phyloP scores from a whole-genome alignment of 2,888 invertebrate species.

The Cephus pygmeus region DNA sequence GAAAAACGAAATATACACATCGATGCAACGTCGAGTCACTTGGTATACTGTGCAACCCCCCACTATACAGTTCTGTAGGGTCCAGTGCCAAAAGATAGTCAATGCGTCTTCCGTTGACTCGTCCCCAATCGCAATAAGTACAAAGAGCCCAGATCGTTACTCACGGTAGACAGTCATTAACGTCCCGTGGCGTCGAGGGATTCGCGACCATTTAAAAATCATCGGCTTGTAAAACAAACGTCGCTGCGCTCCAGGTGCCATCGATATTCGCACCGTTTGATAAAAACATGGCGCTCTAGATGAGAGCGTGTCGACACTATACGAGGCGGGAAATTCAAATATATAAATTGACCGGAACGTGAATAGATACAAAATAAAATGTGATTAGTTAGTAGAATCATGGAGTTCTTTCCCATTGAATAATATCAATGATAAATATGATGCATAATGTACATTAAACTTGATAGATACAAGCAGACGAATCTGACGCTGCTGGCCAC shows the following conservation, averaged over 20 bases:
- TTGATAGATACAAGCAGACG: neutral
- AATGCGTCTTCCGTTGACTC: neutral
- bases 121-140: neutral
- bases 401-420: neutral
- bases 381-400: neutral
- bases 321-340: neutral
- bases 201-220: neutral
- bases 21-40: neutral
- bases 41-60: neutral
- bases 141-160: neutral
- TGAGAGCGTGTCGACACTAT: neutral
- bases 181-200: neutral
- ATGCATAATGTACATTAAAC: neutral
- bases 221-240: neutral
- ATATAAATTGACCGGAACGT: neutral
- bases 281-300: neutral
- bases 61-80: neutral
- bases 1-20: neutral
- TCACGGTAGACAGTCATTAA: neutral
- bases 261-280: neutral
- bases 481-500: conserved; percentile 24
- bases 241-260: neutral
- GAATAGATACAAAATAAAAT: neutral
- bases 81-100: neutral
- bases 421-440: neutral